Percentiles rank a stretch among this genome's conserved stretches.
Conservation (phyloP, 2,888 invertebrate species). For the Eremobia ochroleuca region DNA sequence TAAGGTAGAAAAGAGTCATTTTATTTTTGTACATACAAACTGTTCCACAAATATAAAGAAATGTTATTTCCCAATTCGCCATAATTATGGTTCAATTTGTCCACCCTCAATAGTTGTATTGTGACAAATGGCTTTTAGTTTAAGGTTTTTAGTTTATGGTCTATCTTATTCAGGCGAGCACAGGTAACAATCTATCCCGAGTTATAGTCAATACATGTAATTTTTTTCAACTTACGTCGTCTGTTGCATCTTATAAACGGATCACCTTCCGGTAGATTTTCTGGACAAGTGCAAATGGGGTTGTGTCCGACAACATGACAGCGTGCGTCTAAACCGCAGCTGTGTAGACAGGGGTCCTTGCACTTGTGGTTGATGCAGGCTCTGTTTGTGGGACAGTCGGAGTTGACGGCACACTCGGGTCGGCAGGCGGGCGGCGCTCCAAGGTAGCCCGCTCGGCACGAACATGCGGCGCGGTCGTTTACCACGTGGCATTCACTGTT, state of each 20-base stretch:
- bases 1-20: neutral
- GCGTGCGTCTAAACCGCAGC: slow-evolving; percentile 94
- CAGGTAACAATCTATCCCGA: neutral
- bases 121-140: neutral
- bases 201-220: neutral
- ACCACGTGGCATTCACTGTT: slow-evolving; percentile 94
- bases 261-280: slow-evolving; percentile 93
- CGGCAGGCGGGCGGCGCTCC: slow-evolving; percentile 94
- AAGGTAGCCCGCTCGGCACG: slow-evolving; percentile 93
- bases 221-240: slow-evolving; percentile 79
- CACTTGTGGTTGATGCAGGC: slow-evolving; percentile 95
- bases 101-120: neutral
- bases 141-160: neutral
- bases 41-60: neutral
- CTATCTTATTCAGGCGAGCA: neutral
- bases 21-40: slow-evolving; percentile 6
- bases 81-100: neutral
- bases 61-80: neutral
- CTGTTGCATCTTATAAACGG: slow-evolving; percentile 93
- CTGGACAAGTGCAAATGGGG: slow-evolving; percentile 94
- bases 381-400: slow-evolving; percentile 93
- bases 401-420: slow-evolving; percentile 94
- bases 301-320: slow-evolving; percentile 95
- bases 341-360: slow-evolving; percentile 94
- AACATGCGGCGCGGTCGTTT: slow-evolving; percentile 94